A percentile compares a stretch with the other conserved stretches of the same genome.
phyloP scores from a whole-genome alignment of 2,888 invertebrate genomes.

The Himalopsyche anomala region DNA sequence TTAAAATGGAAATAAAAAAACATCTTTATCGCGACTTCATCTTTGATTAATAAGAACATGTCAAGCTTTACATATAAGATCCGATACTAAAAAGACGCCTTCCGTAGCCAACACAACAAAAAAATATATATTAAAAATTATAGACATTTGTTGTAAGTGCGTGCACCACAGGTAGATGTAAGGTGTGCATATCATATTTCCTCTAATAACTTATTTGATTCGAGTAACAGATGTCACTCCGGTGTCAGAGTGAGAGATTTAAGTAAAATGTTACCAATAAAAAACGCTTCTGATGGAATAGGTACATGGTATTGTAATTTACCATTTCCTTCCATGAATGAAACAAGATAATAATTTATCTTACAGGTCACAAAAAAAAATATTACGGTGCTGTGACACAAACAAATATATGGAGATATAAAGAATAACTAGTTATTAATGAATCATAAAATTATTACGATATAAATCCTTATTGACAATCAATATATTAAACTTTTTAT shows the following conservation, averaged over 20 bases:
- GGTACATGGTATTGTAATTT: not conserved
- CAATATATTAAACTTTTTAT: no score
- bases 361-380: not conserved
- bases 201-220: conserved; percentile 15
- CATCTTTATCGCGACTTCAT: conserved; percentile 22
- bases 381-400: not conserved
- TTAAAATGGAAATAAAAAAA: not conserved
- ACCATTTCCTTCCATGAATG: conserved; percentile 26
- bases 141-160: conserved; percentile 24
- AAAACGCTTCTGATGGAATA: conserved; percentile 22
- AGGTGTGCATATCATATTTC: conserved; percentile 34
- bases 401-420: no score
- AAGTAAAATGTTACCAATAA: conserved; percentile 34
- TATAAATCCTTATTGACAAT: no score
- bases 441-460: no score
- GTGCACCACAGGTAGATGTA: conserved; percentile 26
- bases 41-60: conserved; percentile 22
- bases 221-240: conserved; percentile 15
- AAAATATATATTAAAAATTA: conserved; percentile 3
- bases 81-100: conserved; percentile 26
- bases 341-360: conserved; percentile 26
- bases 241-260: conserved; percentile 10
- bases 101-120: conserved; percentile 14
- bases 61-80: conserved; percentile 34
- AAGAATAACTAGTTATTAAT: no score